Evolutionary conservation across 2,113 vertebrate species (phyloP).

Genomic region (Corydoras maculifer): DNA sequence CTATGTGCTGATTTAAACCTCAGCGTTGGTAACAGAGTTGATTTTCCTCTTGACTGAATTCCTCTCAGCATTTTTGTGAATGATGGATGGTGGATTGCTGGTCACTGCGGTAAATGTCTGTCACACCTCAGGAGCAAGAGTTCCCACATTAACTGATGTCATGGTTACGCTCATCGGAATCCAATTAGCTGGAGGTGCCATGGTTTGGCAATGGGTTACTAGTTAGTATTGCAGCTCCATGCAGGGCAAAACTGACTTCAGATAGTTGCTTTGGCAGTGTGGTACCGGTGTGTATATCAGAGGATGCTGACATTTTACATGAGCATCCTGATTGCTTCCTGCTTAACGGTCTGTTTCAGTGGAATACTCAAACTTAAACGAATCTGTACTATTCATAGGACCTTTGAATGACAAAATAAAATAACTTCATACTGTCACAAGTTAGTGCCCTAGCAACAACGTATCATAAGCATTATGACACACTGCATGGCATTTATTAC

Average conservation of each 20-base stretch:
- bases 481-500: too few species aligned
- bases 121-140: constrained; percentile 17
- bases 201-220: background rate
- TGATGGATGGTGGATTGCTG: constrained; percentile 32
- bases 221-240: constrained; percentile 21
- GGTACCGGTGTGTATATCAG: background rate
- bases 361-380: too few species aligned
- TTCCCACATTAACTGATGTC: constrained; percentile 17
- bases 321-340: too few species aligned
- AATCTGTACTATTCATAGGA: too few species aligned
- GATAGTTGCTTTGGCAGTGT: background rate
- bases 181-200: background rate
- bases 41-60: constrained; percentile 28
- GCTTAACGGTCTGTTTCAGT: too few species aligned
- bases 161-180: constrained; percentile 18
- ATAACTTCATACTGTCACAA: too few species aligned
- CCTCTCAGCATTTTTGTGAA: background rate
- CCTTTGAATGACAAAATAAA: too few species aligned
- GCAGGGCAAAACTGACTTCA: background rate
- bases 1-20: constrained; percentile 32
- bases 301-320: too few species aligned
- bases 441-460: too few species aligned
- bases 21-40: constrained; percentile 26
- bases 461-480: too few species aligned
- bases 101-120: constrained; percentile 11